Base-by-base conservation (phyloP, 2,888 invertebrate species). In the Pseudoips prasinana region DNA sequence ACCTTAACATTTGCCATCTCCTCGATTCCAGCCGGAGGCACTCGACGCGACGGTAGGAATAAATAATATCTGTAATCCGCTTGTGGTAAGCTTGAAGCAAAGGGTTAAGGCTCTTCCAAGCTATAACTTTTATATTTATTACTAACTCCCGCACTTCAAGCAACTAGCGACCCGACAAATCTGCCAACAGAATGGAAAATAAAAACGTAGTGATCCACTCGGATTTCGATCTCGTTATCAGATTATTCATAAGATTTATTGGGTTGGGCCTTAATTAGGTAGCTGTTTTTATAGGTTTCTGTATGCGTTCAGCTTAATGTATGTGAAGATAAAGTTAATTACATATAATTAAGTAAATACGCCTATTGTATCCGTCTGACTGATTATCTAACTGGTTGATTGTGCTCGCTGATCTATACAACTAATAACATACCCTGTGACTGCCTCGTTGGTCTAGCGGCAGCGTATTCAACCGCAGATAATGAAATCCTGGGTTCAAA, bases 31-130 rank as follows among this genome's bases (percentile, higher is more conserved):
- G 79, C 84, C 77, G 47, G 46, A 54, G 79, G 84, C 77, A 56
- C 60, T 74, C 74, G 84, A 79, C 80, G 78, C 74, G 84, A 79
- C 80, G 78, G 81, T 81, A 82, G 78, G 82, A 76, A 83, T 86
- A 86, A 87, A 72, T 86, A 83, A 87, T 87, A 82, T 69, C 73
- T 56, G 66, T 88, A 87, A 88, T 87, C 87, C 84, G 79, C 83
- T 83, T 81, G 83, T 71, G 83, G 83, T 74, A 67, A 75, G 81
- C 83, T 83, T 77, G 75, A 84, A 85, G 73, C 81, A 76, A 84
- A 84, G 84, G 85, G 85, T 80, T 83, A 78, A 75, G 72, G 78
- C 81, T 80, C 72, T 78, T 72, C 71, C 76, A 62, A 73, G 73
- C 70, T 73, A 77, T 75, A 75, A 76, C 76, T 77, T 72, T 76